Conservation (phyloP, 2,113 vertebrate genomes). For the Periophthalmodon schlosseri region DNA sequence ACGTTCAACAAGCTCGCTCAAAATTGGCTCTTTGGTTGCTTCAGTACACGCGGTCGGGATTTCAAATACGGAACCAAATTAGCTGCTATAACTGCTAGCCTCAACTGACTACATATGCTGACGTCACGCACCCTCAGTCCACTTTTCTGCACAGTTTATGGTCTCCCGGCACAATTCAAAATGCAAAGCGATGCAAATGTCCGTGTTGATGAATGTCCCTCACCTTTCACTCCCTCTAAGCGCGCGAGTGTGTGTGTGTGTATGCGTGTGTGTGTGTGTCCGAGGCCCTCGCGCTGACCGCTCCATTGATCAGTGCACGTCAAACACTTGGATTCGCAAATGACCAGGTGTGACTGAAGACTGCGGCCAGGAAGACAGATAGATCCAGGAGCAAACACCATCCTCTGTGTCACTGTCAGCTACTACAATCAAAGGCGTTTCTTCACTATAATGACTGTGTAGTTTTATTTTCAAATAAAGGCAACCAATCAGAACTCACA, state of each 20-base stretch:
- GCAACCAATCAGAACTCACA: no score
- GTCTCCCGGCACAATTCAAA: not conserved
- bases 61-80: no score
- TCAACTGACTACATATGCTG: no score
- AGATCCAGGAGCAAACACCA: conserved; percentile 25
- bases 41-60: no score
- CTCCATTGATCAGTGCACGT: not conserved
- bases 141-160: no score
- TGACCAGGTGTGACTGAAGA: conserved; percentile 72
- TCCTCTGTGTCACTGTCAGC: not conserved
- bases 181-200: conserved; percentile 4
- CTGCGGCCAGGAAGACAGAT: conserved; percentile 60
- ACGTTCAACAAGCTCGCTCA: no score
- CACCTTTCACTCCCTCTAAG: not conserved
- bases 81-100: no score
- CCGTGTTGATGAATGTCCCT: conserved; percentile 11
- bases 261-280: conserved; percentile 19
- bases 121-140: no score
- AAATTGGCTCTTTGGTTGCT: no score
- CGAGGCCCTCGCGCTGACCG: not conserved
- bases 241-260: conserved; percentile 1
- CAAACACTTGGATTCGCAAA: conserved; percentile 49
- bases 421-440: not conserved
- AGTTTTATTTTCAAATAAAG: no score
- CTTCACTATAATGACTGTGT: no score